Percentiles rank a stretch among this genome's conserved stretches.
These are phyloP conservation scores for Oxytorus armatus DNA, from an alignment of 2,888 invertebrate genomes.

Conservation along the genomic window DNA sequence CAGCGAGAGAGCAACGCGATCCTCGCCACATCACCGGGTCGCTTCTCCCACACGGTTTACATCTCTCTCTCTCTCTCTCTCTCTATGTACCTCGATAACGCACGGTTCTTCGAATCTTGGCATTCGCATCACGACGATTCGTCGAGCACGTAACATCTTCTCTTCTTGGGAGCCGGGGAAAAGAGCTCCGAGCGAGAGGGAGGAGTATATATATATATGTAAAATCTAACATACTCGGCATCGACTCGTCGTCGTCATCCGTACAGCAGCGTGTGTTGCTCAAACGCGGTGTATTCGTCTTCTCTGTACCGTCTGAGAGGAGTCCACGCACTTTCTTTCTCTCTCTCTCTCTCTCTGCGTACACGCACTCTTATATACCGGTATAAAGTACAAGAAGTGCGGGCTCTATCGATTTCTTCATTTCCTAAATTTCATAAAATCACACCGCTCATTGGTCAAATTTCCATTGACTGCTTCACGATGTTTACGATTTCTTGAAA, in stretches of 20 bases:
- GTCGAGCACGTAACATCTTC: slow-evolving; percentile 83
- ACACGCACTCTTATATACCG: slow-evolving; percentile 17
- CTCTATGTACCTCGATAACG: slow-evolving; percentile 30
- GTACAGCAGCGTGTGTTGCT: slow-evolving; percentile 58
- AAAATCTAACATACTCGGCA: background rate
- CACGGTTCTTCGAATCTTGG: slow-evolving; percentile 57
- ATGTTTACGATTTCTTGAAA: too few species aligned
- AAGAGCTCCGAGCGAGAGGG: slow-evolving; percentile 44
- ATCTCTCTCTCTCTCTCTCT: background rate
- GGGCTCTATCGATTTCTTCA: slow-evolving; percentile 69
- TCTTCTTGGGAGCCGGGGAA: slow-evolving; percentile 80
- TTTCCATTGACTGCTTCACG: too few species aligned
- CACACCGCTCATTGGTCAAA: slow-evolving; percentile 38
- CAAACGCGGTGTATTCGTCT: slow-evolving; percentile 61
- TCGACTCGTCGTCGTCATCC: background rate
- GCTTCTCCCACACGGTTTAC: slow-evolving; percentile 60
- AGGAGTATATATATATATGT: background rate
- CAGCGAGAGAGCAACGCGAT: too few species aligned
- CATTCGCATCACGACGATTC: slow-evolving; percentile 77
- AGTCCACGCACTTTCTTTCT: slow-evolving; percentile 43
- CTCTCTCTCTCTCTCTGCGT: slow-evolving; percentile 7
- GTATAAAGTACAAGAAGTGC: slow-evolving; percentile 45
- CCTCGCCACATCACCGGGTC: slow-evolving; percentile 42
- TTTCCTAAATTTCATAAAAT: too few species aligned
- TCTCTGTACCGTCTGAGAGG: slow-evolving; percentile 50